Evolutionary conservation across 1,140 invertebrate genomes (phyloP).

Genomic region (Maniola jurtina): DNA sequence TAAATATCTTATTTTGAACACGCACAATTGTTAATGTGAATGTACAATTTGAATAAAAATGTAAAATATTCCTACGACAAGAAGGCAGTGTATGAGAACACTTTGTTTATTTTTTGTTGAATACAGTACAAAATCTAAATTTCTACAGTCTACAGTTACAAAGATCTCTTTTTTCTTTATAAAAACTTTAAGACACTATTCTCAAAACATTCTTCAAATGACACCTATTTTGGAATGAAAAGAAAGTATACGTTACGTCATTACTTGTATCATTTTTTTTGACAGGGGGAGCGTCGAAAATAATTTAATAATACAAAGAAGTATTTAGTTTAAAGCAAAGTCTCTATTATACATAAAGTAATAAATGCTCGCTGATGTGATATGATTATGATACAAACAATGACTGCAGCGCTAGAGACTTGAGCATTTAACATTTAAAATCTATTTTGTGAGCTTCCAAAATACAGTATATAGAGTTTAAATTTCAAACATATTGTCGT

Average conservation of each 20-base stretch:
- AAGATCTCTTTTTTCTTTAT: constrained; percentile 11
- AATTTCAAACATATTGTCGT: no score
- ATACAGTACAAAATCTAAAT: constrained; percentile 42
- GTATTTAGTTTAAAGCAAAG: no score
- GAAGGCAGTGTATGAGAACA: constrained; percentile 42
- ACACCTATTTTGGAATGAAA: background rate
- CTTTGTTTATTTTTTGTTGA: constrained; percentile 30
- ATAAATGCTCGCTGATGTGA: background rate
- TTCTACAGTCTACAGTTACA: constrained; percentile 23
- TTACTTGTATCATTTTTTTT: constrained; percentile 1
- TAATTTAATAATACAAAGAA: no score
- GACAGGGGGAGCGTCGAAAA: background rate
- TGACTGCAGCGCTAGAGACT: background rate
- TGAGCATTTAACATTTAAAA: background rate
- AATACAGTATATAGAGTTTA: background rate
- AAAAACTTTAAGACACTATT: constrained; percentile 16
- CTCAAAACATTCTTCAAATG: constrained; percentile 11
- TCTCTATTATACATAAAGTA: no score
- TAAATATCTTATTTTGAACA: background rate
- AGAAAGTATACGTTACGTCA: background rate
- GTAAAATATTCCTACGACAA: constrained; percentile 24
- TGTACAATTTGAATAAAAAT: constrained; percentile 19
- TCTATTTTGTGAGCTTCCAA: background rate
- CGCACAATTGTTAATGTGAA: constrained; percentile 2
- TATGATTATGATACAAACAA: constrained; percentile 2